These are phyloP conservation scores for Ctenosaura bakeri DNA, from an alignment of 2,797 vertebrate genomes.

Conservation along the genomic window DNA sequence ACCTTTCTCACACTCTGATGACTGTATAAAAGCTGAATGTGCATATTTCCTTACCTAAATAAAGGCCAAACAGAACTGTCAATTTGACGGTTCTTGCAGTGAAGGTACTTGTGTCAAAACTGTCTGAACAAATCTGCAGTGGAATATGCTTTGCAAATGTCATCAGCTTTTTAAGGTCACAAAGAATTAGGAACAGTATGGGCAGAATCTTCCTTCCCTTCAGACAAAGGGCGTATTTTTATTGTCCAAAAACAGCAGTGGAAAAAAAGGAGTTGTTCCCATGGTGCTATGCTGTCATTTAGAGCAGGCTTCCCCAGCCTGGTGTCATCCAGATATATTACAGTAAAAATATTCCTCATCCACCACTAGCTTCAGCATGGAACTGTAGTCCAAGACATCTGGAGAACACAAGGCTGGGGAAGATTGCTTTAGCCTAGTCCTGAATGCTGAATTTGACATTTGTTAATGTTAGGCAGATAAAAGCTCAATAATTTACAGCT, in stretches of 20 bases:
- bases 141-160: constrained; percentile 12
- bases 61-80: neutral
- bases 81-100: constrained; percentile 1
- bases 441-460: neutral
- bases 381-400: neutral
- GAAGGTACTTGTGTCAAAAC: constrained; percentile 2
- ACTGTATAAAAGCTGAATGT: constrained; percentile 20
- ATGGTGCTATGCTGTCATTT: neutral
- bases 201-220: neutral
- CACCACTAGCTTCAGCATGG: neutral
- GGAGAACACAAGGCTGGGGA: neutral
- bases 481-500: neutral
- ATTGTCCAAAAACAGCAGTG: neutral
- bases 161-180: neutral
- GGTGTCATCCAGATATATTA: neutral
- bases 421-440: neutral
- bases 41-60: constrained; percentile 16
- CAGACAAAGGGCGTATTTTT: neutral
- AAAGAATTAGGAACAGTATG: neutral
- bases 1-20: neutral
- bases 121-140: constrained; percentile 10
- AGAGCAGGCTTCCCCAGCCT: neutral
- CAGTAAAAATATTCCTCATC: neutral
- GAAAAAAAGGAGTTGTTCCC: no score
- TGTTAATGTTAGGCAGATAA: neutral